Base-by-base conservation (phyloP, 2,888 invertebrate species). In the Pterobdella sp. region DNA sequence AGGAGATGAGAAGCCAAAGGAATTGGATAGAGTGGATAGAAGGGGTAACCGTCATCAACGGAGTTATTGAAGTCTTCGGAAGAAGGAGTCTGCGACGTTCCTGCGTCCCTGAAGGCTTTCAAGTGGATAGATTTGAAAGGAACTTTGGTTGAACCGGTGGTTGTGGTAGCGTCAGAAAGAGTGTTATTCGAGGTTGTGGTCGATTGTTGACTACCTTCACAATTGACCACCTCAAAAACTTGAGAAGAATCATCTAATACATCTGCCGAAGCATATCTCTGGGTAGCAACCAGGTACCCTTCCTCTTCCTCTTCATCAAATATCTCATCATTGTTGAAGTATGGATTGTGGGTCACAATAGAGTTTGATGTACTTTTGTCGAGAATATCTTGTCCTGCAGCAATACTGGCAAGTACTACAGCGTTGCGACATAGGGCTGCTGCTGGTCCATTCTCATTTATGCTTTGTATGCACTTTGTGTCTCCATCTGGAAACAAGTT, bases 371-470 rank as follows among this genome's bases (percentile, higher is more conserved):
- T 81, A 68, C 81, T 79, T 34, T 80, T 80, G 1, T 79, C 77
- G 80, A 93, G 88, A 72, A 95, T 90, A 86, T 95, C 94, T 82
- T 92, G 94, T 0, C 95, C 95, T 49, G 92, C 90, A 26, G 79
- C 82, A 56, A 95, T 91, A 34, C 93, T 90, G 1, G 94, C 94
- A 80, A 95, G 85, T 85, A 94, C 87, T 72, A 93, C 90, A 72
- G 93, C 93, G 87, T 94, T 92, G 84, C 93, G 93, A 86, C 91
- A 94, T 76, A 95, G 86, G 36, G 82, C 81, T 66, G 80, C 77
- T 89, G 91, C 86, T 88, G 86, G 84, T 42, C 80, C 79, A 56
- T 81, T 80, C 72, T 79, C 77, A 29, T 76, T 75, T 4, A 76
- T 73, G 69, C 72, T 77, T 35, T 78, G n/a, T n/a, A n/a, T n/a